phyloP scores from a whole-genome alignment of 2,113 vertebrate genomes.

The Oncorhynchus keta region DNA sequence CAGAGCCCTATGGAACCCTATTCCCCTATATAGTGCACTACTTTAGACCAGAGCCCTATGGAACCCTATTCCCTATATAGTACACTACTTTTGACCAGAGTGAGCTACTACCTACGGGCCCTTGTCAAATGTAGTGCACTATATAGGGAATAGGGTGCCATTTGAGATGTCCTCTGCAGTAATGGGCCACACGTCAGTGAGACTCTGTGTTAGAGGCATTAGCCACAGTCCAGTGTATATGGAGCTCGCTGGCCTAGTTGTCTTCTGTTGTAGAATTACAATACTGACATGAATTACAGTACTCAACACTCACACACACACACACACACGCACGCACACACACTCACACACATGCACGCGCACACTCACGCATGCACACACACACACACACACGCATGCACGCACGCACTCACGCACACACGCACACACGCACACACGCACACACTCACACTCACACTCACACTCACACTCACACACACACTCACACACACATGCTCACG shows the following conservation, averaged over 20 bases:
- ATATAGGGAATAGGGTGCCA: too few species aligned
- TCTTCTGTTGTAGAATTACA: background rate
- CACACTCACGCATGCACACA: background rate
- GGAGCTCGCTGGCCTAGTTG: background rate
- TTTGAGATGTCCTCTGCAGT: background rate
- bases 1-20: background rate
- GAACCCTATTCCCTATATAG: background rate
- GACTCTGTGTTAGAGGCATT: background rate
- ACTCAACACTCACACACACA: background rate
- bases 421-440: background rate
- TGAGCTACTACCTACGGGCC: too few species aligned
- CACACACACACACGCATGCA: background rate
- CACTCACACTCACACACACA: too few species aligned
- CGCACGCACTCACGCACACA: background rate
- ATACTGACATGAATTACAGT: slow-evolving; percentile 14
- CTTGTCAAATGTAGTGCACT: background rate
- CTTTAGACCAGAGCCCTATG: background rate
- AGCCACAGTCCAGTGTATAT: background rate
- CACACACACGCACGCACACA: too few species aligned
- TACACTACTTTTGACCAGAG: background rate
- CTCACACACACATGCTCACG: too few species aligned
- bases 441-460: background rate
- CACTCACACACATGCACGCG: background rate
- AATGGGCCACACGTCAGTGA: background rate
- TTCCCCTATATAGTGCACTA: too few species aligned